A percentile compares a stretch with the other conserved stretches of the same genome.
Conservation (phyloP, 2,888 invertebrate species). For the Eremobia ochroleuca region DNA sequence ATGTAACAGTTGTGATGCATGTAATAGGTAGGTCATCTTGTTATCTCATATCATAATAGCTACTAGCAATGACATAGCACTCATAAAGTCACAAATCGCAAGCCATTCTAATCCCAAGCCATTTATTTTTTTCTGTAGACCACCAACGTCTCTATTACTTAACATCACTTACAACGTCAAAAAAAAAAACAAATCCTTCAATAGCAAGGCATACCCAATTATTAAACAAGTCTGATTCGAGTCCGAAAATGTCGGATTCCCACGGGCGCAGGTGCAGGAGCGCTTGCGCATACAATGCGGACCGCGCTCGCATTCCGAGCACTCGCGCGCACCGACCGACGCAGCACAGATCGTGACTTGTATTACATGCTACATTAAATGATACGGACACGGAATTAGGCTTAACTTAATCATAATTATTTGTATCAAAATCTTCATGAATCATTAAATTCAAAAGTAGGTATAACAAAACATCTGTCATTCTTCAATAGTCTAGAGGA, state of each 20-base stretch:
- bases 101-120: background rate
- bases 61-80: background rate
- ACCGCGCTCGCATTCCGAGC: conserved; percentile 75
- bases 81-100: background rate
- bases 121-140: conserved; percentile 4
- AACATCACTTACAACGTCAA: conserved; percentile 15
- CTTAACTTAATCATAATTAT: conserved; percentile 35
- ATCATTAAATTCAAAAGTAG: background rate
- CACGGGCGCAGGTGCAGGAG: conserved; percentile 77
- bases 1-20: background rate
- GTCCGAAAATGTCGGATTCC: conserved; percentile 76
- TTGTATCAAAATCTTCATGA: conserved; percentile 36
- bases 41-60: background rate
- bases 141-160: conserved; percentile 48
- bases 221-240: conserved; percentile 53
- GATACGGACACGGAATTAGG: conserved; percentile 49
- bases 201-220: conserved; percentile 56
- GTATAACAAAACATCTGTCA: background rate
- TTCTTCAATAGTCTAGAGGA: no score
- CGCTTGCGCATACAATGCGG: conserved; percentile 74
- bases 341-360: conserved; percentile 70
- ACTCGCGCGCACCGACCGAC: conserved; percentile 56
- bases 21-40: background rate
- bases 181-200: conserved; percentile 39
- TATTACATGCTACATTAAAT: conserved; percentile 68